These are phyloP conservation scores for Luidia sarsii DNA, from an alignment of 53 echinoderm and acorn worm species.

Conservation along the genomic window DNA sequence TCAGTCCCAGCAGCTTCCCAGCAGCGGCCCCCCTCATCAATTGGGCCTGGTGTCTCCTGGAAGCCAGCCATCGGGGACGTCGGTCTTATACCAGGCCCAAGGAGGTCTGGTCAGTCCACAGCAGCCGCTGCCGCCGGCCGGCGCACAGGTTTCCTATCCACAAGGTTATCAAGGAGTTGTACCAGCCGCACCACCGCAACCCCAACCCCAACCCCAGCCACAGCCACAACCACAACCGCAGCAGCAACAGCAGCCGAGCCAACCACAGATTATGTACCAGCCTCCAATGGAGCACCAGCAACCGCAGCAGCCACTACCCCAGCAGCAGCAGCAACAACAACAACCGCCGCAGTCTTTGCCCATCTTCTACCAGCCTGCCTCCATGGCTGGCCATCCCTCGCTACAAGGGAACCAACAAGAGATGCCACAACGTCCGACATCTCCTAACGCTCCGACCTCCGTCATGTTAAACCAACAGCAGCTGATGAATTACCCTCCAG, in stretches of 20 bases:
- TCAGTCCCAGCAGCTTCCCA: constrained; percentile 56
- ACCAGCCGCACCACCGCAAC: constrained; percentile 40
- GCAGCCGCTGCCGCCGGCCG: constrained; percentile 51
- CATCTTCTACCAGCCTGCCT: constrained; percentile 54
- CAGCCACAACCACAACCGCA: constrained; percentile 54
- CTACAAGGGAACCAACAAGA: constrained; percentile 64
- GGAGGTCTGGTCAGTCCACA: constrained; percentile 62
- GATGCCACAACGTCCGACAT: constrained; percentile 65
- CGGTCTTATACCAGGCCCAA: constrained; percentile 56
- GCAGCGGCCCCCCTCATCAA: constrained; percentile 51
- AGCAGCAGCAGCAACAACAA: constrained; percentile 38
- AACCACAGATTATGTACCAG: constrained; percentile 70
- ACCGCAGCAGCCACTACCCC: constrained; percentile 52
- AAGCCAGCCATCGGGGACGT: constrained; percentile 44
- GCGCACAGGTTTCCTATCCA: constrained; percentile 37
- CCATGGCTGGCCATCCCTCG: constrained; percentile 26
- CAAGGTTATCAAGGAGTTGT: constrained; percentile 43
- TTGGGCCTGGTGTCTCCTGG: constrained; percentile 43
- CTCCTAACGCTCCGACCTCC: constrained; percentile 62
- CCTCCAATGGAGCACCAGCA: constrained; percentile 63
- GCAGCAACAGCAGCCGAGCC: constrained; percentile 61
- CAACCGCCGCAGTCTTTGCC: constrained; percentile 51
- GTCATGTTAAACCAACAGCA: constrained; percentile 56
- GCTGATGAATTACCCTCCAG: constrained; percentile 64
- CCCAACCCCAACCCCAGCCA: constrained; percentile 49